Evolutionary conservation across 2,888 invertebrate genomes (phyloP).

Genomic region (Microctonus brassicae): DNA sequence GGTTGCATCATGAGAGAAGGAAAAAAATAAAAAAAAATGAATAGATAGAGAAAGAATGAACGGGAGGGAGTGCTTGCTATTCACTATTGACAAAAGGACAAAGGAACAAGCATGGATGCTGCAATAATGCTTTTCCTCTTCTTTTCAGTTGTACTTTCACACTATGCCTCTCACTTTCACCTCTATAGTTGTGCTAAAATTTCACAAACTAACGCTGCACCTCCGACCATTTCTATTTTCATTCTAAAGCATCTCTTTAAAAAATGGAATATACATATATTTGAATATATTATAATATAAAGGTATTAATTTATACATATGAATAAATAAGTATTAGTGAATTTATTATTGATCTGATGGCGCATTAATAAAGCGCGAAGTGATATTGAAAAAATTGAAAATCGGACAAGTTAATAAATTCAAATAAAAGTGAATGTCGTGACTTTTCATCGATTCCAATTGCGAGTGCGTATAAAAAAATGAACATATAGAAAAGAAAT

Average conservation of each 20-base stretch:
- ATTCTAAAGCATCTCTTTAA: too few relatives aligned
- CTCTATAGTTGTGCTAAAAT: not conserved
- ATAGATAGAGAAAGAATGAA: not conserved
- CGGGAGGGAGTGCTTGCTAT: constrained; percentile 2
- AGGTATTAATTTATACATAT: not conserved
- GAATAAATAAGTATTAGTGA: not conserved
- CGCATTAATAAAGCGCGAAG: constrained; percentile 33
- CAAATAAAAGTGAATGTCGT: too few relatives aligned
- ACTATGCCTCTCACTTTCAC: not conserved
- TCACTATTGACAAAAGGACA: constrained; percentile 4
- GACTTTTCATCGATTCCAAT: too few relatives aligned
- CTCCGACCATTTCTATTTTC: too few relatives aligned
- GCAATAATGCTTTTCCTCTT: constrained; percentile 5
- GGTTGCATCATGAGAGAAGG: not conserved
- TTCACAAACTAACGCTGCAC: not conserved
- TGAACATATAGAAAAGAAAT: constrained; percentile 2
- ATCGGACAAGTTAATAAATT: not conserved
- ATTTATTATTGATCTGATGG: not conserved
- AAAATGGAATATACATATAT: too few relatives aligned
- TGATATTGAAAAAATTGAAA: not conserved
- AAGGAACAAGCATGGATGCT: constrained; percentile 2
- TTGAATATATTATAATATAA: too few relatives aligned
- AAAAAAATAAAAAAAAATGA: not conserved
- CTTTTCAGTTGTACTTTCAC: not conserved
- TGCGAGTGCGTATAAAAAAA: too few relatives aligned